A percentile compares a stretch with the other conserved stretches of the same genome.
These are phyloP conservation scores for Prinia subflava DNA, from an alignment of 2,113 vertebrate species.

Conservation along the genomic window DNA sequence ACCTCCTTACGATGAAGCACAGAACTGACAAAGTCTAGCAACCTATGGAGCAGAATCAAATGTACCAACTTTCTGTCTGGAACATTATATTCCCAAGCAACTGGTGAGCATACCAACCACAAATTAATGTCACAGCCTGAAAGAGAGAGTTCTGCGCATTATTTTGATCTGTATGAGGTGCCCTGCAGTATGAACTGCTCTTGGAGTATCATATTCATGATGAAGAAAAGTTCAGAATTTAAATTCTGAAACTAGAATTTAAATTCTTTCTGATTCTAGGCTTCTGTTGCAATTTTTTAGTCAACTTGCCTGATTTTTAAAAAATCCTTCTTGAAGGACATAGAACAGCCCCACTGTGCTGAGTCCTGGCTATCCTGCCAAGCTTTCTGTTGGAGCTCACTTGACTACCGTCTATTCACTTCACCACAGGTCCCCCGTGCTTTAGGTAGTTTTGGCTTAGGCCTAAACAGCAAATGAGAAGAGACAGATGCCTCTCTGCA, in stretches of 20 bases:
- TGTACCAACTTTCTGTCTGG: background rate
- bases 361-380: background rate
- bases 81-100: background rate
- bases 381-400: background rate
- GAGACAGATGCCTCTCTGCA: conserved; percentile 46
- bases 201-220: background rate
- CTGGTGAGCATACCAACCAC: background rate
- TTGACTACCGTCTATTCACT: background rate
- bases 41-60: background rate
- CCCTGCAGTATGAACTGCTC: background rate
- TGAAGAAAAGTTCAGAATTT: background rate
- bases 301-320: background rate
- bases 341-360: background rate
- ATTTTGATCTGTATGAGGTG: background rate
- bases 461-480: background rate
- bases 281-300: background rate
- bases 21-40: background rate
- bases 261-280: background rate
- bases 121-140: background rate
- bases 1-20: background rate
- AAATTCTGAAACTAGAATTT: background rate
- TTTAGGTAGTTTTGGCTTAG: conserved; percentile 28
- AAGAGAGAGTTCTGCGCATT: background rate
- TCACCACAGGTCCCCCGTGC: background rate
- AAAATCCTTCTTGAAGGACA: background rate